Evolutionary conservation across 2,888 invertebrate species (phyloP), one percentile per base, ranked within the genome.

Genomic region (Lasioglossum oenotherae): DNA sequence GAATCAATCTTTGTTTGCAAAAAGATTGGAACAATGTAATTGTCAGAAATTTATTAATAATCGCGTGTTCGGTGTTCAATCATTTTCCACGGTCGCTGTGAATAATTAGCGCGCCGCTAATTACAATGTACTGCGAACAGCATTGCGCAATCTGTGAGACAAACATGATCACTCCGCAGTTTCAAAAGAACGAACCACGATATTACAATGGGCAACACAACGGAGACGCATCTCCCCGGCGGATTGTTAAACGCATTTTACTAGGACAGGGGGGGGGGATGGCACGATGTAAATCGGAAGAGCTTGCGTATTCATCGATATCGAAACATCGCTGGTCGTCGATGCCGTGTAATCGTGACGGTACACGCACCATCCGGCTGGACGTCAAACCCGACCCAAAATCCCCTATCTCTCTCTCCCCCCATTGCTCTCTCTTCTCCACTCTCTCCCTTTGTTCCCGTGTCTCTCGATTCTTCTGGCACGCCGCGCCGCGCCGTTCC

Each of bases 351-450:
- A 69, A 92, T 92, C 91, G 88, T 85, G 88, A 90, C 90, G 84
- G 82, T 89, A 87, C 93, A 93, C 92, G 92, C 93, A 91, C 93
- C 92, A 92, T 93, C 92, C 91, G 91, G 90, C 85, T 87, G 87
- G 92, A 93, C 91, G 92, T 93, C 92, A 91, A 92, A 91, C 85
- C 86, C 88, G 82, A 86, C 85, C 86, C 87, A 78, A 81, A 82
- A 85, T 80, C 84, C 84, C 69, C 82, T 82, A 12, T 49, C 67
- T 31, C 60, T n/a, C 60, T 67, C 35, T 19, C 67, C 46, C 79
- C 8, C 60, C 41, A 72, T 74, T 8, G 2, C 72, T 41, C 23
- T 27, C 31, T 19, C 38, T 6, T 38, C n/a, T 64, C 16, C 31
- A 14, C 71, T 27, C 76, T 79, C 74, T 31, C 27, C 27, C 31